Evolutionary conservation across 2,888 invertebrate species (phyloP), one percentile per base, ranked within the genome.

Genomic region (Phalera bucephala): DNA sequence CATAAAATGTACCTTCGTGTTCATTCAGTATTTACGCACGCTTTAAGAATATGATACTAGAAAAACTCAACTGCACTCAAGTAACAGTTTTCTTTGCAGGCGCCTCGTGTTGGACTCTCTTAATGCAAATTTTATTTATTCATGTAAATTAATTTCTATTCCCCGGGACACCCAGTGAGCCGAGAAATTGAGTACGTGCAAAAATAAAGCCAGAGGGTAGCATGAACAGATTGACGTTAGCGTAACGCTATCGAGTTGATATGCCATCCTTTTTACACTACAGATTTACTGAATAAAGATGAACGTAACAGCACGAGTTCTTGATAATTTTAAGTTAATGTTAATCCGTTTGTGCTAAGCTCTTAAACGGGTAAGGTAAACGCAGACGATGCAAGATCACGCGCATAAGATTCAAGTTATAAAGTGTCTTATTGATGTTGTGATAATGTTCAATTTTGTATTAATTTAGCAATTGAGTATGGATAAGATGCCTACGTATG

Each of bases 121-220:
- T 82, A 84, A 88, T 88, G 88, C 85, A 87, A 89, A 89, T 89
- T 88, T 85, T 86, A 88, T 89, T 88, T 88, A 88, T 87, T 86
- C 86, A 89, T 89, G 89, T 87, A 89, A 88, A 88, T 89, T 88
- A 89, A 87, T 87, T 88, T 89, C 85, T 86, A 83, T 86, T 84
- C 84, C 74, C 69, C 69, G 68, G 76, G 82, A 82, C 79, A 72
- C 58, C 72, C 85, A 80, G 80, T 86, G 86, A 79, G 73, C 77
- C 85, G 82, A 75, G 80, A 88, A 88, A 89, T 89, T 86, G 88
- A 85, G 86, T 83, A 88, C 87, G 86, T 87, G 87, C 83, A 86
- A 87, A 87, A 89, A 87, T 87, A 89, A 86, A 84, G 80, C 17
- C 17, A 17, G 5, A 3, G 61, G 62, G 50, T 34, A 44, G 45